Percentiles rank a stretch among this genome's conserved stretches.
phyloP scores from a whole-genome alignment of 92 coral and sea anemone species.

The Phenganax subtilis region DNA sequence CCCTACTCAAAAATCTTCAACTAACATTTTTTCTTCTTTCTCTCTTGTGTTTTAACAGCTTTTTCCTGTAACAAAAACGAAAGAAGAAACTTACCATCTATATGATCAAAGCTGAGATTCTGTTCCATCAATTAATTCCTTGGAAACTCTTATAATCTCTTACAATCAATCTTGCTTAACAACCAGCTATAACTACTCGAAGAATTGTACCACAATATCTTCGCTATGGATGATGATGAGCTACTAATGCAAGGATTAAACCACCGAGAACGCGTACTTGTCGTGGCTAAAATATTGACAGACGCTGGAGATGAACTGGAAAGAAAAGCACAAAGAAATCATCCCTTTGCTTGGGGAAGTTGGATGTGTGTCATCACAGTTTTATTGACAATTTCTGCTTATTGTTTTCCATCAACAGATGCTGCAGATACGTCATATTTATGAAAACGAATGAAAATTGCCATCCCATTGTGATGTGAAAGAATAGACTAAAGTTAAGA shows the following conservation, averaged over 20 bases:
- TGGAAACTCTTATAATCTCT: background rate
- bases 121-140: background rate
- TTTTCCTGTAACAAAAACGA: background rate
- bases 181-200: too few species aligned
- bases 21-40: background rate
- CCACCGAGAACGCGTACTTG: background rate
- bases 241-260: slow-evolving; percentile 4
- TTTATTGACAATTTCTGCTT: background rate
- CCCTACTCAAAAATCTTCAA: too few species aligned
- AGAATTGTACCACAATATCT: too few species aligned
- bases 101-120: background rate
- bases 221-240: slow-evolving; percentile 1
- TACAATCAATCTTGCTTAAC: too few species aligned
- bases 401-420: background rate
- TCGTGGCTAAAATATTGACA: background rate
- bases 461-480: too few species aligned
- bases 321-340: background rate
- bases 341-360: background rate
- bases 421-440: background rate
- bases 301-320: slow-evolving; percentile 5
- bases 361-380: slow-evolving; percentile 4
- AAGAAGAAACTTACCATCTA: background rate
- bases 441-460: background rate
- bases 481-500: too few species aligned
- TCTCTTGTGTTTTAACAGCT: background rate